A percentile compares a stretch with the other conserved stretches of the same genome.
Conservation (phyloP, 2,113 vertebrate genomes). For the Felis chaus region DNA sequence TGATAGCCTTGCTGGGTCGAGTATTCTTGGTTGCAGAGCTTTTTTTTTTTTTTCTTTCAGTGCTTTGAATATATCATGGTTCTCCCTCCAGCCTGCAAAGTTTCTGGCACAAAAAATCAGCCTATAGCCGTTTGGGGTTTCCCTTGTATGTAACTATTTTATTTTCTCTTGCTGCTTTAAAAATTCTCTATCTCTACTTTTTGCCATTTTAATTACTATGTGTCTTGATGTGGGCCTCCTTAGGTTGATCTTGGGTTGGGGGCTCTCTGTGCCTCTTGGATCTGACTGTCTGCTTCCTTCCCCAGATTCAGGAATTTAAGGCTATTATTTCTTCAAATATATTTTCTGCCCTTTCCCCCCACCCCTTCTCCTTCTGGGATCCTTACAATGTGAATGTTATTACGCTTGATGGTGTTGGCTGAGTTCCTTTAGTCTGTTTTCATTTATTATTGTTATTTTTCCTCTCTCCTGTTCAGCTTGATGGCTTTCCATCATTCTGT, state of each 20-base stretch:
- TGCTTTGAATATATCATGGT: not conserved
- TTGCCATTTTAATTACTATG: not conserved
- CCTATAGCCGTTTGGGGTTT: not conserved
- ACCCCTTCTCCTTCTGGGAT: not conserved
- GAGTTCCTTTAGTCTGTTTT: not conserved
- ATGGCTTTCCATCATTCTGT: not conserved
- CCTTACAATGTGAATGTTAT: not conserved
- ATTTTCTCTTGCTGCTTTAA: not conserved
- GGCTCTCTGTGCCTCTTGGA: not conserved
- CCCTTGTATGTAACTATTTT: not conserved
- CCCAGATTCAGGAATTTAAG: not conserved
- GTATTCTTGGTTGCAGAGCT: not conserved
- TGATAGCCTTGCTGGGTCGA: not conserved
- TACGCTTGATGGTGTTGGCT: not conserved
- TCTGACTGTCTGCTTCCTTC: not conserved
- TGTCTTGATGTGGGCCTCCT: not conserved
- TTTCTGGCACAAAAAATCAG: not conserved
- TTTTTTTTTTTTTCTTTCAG: not conserved
- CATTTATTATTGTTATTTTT: not conserved
- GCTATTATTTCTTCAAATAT: not conserved
- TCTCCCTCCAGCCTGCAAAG: not conserved
- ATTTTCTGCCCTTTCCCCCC: not conserved
- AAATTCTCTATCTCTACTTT: not conserved
- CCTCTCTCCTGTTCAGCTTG: not conserved
- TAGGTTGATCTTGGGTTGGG: not conserved